Evolutionary conservation across 2,113 vertebrate genomes (phyloP).

Genomic region (Bos javanicus): DNA sequence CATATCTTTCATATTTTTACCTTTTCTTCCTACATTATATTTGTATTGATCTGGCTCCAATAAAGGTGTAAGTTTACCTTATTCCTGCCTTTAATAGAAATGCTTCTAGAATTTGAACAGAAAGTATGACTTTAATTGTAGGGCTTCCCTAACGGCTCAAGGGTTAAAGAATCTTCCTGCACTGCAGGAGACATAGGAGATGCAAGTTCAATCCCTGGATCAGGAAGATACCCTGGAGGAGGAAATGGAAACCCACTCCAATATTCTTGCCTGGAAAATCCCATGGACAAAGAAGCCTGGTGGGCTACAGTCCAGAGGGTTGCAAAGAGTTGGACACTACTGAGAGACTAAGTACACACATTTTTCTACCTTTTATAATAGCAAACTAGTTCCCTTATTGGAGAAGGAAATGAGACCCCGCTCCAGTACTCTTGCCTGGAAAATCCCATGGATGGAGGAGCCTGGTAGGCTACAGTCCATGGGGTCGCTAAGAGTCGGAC

Average conservation of each 20-base stretch:
- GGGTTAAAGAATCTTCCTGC: neutral
- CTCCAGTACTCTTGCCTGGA: neutral
- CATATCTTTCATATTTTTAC: neutral
- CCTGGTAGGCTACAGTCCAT: neutral
- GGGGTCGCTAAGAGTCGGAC: neutral
- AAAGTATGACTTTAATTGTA: neutral
- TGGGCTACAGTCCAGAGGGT: neutral
- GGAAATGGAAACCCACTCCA: neutral
- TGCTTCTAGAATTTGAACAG: neutral
- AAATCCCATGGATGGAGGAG: neutral
- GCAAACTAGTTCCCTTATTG: neutral
- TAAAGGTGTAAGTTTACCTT: neutral
- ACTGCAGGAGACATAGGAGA: neutral
- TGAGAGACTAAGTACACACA: neutral
- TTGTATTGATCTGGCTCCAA: neutral
- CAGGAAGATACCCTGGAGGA: neutral
- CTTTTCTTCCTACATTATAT: neutral
- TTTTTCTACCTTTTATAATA: neutral
- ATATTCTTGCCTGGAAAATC: neutral
- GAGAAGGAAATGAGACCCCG: neutral
- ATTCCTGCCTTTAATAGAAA: neutral
- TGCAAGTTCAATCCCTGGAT: neutral
- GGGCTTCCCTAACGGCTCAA: neutral
- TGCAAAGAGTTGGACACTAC: neutral
- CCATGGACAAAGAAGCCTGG: neutral